Percentiles rank a stretch among this genome's conserved stretches.
Evolutionary conservation across 2,888 invertebrate genomes (phyloP).

Genomic region (Chaetoderma sp.): DNA sequence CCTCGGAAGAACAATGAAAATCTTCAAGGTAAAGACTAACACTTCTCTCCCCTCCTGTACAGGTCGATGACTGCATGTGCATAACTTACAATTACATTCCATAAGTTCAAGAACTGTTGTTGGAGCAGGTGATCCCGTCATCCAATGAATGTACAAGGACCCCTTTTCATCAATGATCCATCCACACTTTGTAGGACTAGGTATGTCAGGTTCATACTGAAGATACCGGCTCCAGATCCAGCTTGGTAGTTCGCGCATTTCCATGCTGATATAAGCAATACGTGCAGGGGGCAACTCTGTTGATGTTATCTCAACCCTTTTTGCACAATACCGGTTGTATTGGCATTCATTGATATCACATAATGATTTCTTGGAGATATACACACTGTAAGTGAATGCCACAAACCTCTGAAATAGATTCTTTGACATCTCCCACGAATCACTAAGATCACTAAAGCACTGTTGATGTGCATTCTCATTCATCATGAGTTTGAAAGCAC

Average conservation of each 20-base stretch:
- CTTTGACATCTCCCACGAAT: slow-evolving; percentile 14
- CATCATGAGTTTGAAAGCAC: background rate
- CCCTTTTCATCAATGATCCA: background rate
- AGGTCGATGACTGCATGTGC: too few relatives aligned
- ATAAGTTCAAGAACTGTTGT: background rate
- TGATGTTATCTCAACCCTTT: slow-evolving; percentile 7
- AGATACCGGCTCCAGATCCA: slow-evolving; percentile 22
- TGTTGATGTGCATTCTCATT: background rate
- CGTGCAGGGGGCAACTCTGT: slow-evolving; percentile 20
- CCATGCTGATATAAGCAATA: slow-evolving; percentile 7
- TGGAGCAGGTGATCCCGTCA: slow-evolving; percentile 2
- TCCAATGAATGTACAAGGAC: slow-evolving; percentile 7
- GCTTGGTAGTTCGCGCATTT: slow-evolving; percentile 29
- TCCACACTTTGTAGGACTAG: slow-evolving; percentile 1
- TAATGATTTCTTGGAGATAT: slow-evolving; percentile 5
- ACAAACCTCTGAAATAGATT: slow-evolving; percentile 18
- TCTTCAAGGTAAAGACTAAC: too few relatives aligned
- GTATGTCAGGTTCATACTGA: background rate
- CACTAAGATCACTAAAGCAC: slow-evolving; percentile 8
- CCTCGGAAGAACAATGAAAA: too few relatives aligned
- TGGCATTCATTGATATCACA: slow-evolving; percentile 10
- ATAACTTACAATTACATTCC: background rate
- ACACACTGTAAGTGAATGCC: slow-evolving; percentile 21
- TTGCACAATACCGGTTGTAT: background rate
- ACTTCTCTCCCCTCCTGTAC: too few relatives aligned